Evolutionary conservation across 2,113 vertebrate genomes (phyloP), one percentile per base, ranked within the genome.

Genomic region (Rhinolophus sinicus): DNA sequence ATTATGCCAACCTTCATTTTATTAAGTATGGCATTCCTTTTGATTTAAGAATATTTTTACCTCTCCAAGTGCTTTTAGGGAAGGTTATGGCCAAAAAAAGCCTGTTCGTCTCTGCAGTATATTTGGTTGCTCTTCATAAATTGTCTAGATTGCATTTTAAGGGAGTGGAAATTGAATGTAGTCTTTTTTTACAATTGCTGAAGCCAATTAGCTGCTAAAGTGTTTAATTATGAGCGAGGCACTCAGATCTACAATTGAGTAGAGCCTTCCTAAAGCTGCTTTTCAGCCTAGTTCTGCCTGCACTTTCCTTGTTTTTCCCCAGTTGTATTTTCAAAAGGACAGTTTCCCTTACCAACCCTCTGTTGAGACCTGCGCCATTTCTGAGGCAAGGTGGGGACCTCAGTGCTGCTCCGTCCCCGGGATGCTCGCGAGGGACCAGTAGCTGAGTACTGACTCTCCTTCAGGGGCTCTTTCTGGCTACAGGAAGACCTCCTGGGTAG

Each of bases 61-160:
- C 40, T 77, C 90, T 92, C 76, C 35, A 77, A 96, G 90, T 93
- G 97, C 18, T 95, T 97, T 97, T 77, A 84, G 93, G 87, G 80
- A 94, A 69, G 94, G 88, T 54, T 88, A 90, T 56, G 72, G 93
- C 64, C 84, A 85, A 91, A 67, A 65, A 60, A 58, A 95, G 86
- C 60, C 88, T 83, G 81, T 94, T 96, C 44, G 65, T 83, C 62
- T 86, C 85, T 10, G 88, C 33, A 78, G 95, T 88, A 75, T 75
- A 88, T 95, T 96, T 94, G 86, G 82, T 94, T 93, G 95, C 95
- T 94, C 97, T 94, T 97, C 94, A 98, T 97, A 97, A 97, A 97
- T 95, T 95, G 95, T 92, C 96, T 96, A 92, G 67, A 80, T 97
- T 40, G 64, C 97, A 75, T 97, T 97, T 78, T 86, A 97, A 97